phyloP scores from a whole-genome alignment of 2,113 vertebrate genomes.

The Myanophis thanlyinensis region DNA sequence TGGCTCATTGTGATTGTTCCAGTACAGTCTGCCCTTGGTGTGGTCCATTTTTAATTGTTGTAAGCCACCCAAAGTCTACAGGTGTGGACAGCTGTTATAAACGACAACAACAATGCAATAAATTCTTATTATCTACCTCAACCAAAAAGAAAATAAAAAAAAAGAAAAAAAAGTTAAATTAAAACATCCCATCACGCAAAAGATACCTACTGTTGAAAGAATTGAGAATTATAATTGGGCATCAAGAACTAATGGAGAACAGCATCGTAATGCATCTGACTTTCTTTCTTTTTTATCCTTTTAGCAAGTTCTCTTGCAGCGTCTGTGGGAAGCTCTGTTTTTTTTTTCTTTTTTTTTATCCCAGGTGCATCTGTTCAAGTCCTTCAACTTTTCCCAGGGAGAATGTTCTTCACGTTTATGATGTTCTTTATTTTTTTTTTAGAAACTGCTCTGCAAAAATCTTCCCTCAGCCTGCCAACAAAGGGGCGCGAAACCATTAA shows the following conservation, averaged over 20 bases:
- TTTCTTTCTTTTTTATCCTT: background rate
- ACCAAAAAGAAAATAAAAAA: background rate
- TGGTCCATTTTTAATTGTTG: background rate
- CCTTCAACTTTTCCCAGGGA: constrained; percentile 43
- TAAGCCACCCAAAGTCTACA: background rate
- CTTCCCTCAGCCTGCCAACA: constrained; percentile 17
- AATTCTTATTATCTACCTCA: background rate
- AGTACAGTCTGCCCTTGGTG: background rate
- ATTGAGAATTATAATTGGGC: background rate
- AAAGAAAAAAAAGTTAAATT: background rate
- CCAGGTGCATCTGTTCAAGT: constrained; percentile 33
- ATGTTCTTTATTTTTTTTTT: constrained; percentile 31
- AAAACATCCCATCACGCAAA: constrained; percentile 10
- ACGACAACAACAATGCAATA: background rate
- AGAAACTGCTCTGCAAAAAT: constrained; percentile 1
- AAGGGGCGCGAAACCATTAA: background rate
- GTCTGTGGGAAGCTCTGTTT: constrained; percentile 17
- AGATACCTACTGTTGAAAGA: background rate
- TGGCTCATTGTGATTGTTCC: background rate
- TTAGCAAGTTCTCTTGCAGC: background rate
- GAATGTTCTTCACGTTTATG: constrained; percentile 31
- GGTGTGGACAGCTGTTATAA: background rate
- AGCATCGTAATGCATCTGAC: constrained; percentile 14
- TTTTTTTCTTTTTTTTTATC: constrained; percentile 63
- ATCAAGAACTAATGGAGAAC: constrained; percentile 22